Conservation (phyloP, 2,797 vertebrate genomes). For the Tolypeutes matacus region DNA sequence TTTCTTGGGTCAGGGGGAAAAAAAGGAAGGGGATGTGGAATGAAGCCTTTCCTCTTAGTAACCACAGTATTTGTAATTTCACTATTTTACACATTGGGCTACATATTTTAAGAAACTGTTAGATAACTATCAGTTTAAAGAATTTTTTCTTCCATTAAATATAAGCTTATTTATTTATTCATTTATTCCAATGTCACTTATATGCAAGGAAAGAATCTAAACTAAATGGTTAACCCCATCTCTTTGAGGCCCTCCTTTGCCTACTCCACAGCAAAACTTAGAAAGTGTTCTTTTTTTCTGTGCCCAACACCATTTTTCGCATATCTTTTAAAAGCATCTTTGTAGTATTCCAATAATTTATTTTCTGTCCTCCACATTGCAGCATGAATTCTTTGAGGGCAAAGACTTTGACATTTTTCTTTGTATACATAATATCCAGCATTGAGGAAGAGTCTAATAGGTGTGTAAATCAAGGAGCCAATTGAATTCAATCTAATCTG, state of each 20-base stretch:
- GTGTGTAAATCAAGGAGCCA: conserved; percentile 56
- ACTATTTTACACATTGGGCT: not conserved
- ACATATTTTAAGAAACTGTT: conserved; percentile 28
- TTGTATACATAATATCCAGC: not conserved
- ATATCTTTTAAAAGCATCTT: not conserved
- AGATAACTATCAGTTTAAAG: not conserved
- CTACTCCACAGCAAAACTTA: not conserved
- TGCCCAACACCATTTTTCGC: not conserved
- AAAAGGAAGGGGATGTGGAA: not conserved
- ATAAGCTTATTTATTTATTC: rapidly evolving
- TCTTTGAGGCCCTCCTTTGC: not conserved
- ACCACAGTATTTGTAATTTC: not conserved
- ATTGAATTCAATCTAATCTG: conserved; percentile 67
- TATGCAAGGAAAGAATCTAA: not conserved
- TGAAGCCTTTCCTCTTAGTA: not conserved
- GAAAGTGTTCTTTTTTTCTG: not conserved
- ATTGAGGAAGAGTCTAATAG: conserved; percentile 36
- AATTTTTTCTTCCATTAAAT: conserved; percentile 22
- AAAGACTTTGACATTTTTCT: conserved; percentile 55
- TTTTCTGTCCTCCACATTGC: not conserved
- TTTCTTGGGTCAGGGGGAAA: not conserved
- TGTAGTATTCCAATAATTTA: not conserved
- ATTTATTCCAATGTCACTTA: not conserved
- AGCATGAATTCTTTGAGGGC: not conserved
- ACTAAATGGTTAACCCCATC: not conserved